Conservation (phyloP, 2,797 vertebrate genomes). For the Propithecus perrieri region DNA sequence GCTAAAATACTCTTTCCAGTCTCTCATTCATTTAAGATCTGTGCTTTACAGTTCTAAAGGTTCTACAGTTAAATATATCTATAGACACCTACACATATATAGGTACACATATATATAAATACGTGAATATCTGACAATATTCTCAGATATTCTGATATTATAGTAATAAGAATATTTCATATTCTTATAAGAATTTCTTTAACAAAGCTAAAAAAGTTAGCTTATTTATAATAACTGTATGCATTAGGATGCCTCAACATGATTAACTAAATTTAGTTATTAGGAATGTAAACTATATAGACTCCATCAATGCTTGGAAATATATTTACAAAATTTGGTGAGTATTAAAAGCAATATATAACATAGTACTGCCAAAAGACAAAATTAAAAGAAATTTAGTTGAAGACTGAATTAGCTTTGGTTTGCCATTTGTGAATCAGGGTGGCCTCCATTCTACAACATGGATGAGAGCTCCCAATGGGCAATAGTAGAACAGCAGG, state of each 20-base stretch:
- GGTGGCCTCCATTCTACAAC: neutral
- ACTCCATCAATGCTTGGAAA: neutral
- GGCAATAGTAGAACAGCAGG: neutral
- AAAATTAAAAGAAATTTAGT: neutral
- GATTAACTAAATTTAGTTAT: neutral
- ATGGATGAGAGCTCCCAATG: neutral
- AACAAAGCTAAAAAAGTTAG: neutral
- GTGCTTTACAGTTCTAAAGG: neutral
- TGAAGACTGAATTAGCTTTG: neutral
- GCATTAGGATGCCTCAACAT: neutral
- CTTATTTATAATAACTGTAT: neutral
- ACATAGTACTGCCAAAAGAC: neutral
- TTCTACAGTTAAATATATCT: neutral
- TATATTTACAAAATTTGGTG: neutral
- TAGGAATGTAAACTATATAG: neutral
- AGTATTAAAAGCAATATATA: neutral
- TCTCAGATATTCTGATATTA: neutral
- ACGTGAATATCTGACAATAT: neutral
- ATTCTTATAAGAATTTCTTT: neutral
- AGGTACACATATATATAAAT: neutral
- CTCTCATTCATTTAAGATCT: constrained; percentile 35
- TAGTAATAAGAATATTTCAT: neutral
- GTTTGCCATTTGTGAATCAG: neutral
- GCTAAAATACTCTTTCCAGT: neutral
- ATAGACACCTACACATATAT: neutral